phyloP scores from a whole-genome alignment of 2,888 invertebrate species.

The Caenorhabditis wallacei region DNA sequence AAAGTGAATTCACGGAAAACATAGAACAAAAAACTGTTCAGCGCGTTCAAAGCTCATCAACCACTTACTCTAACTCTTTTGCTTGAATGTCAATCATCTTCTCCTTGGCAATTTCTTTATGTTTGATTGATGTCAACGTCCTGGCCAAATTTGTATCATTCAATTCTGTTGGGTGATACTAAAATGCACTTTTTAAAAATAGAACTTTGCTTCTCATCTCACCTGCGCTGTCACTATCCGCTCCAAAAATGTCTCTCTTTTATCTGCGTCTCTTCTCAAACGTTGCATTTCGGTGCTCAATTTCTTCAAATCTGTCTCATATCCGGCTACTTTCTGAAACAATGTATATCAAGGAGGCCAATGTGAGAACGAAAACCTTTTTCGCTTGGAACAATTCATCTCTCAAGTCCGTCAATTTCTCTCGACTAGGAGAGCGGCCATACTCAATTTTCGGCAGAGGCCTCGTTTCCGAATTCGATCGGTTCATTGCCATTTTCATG shows the following conservation, averaged over 20 bases:
- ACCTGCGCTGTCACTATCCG: conserved; percentile 67
- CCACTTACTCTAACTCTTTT: conserved; percentile 63
- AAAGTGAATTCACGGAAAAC: too few relatives aligned
- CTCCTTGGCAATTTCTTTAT: conserved; percentile 63
- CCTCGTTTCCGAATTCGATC: conserved; percentile 61
- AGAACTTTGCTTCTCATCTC: not conserved
- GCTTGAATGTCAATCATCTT: conserved; percentile 65
- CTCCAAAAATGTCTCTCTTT: conserved; percentile 67
- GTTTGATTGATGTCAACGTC: conserved; percentile 63
- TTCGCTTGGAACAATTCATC: conserved; percentile 63
- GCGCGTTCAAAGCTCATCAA: not conserved
- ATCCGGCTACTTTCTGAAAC: conserved; percentile 55
- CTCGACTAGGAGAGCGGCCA: conserved; percentile 54
- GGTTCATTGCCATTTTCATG: conserved; percentile 37
- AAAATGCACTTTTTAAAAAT: conserved; percentile 18
- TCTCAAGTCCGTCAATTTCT: conserved; percentile 60
- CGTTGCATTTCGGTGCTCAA: conserved; percentile 65
- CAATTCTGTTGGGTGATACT: conserved; percentile 72
- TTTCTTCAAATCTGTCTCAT: conserved; percentile 52
- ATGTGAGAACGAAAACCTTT: conserved; percentile 39
- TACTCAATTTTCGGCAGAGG: conserved; percentile 53
- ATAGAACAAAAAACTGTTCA: not conserved
- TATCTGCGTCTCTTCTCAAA: conserved; percentile 66
- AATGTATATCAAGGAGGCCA: too few relatives aligned
- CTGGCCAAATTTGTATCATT: conserved; percentile 71